Evolutionary conservation across 2,888 invertebrate genomes (phyloP), one percentile per base, ranked within the genome.

Genomic region (Hydrotaea diabolus): DNA sequence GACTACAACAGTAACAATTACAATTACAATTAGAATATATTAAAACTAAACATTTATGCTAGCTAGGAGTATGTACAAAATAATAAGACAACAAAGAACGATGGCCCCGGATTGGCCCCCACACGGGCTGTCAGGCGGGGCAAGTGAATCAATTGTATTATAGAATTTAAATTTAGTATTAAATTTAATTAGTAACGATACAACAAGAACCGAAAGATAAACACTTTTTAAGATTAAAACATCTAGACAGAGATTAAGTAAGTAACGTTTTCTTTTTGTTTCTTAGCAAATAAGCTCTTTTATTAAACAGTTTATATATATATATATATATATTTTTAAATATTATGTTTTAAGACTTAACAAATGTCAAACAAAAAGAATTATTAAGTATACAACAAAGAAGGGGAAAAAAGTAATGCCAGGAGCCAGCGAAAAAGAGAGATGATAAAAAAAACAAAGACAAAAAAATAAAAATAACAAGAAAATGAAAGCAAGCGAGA

Each of bases 11-110:
- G 26, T 36, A 64, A 64, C 11, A 3, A 17, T 69, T 15, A 69
- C 21, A 73, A 53, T 36, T 73, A 73, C 49, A 73, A 57, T 73
- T 57, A 73, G 57, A 55, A 46, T 73, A 26, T 15, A 73, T 75
- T 5, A 21, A 17, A 59, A 55, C 43, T 31, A 8, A 39, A 69
- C 31, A 26, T 62, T 62, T 62, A 62, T 76, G n/a, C 72, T 79
- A 79, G 72, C 76, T 82, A 72, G 64, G 55, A 72, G 64, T 64
- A 76, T 83, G 83, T 83, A 83, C 79, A 83, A 83, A n/a, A 83
- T 9, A 36, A 15, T 36, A 69, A 31, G 39, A 64, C 49, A 53
- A 59, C 62, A 62, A n/a, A 26, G 15, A 59, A 11, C n/a, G 26
- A 62, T 26, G 5, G n/a, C 26, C 9, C n/a, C 13, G 59, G 26